A percentile compares a stretch with the other conserved stretches of the same genome.
Evolutionary conservation across 2,113 vertebrate genomes (phyloP).

Genomic region (Sisor rabdophorus): DNA sequence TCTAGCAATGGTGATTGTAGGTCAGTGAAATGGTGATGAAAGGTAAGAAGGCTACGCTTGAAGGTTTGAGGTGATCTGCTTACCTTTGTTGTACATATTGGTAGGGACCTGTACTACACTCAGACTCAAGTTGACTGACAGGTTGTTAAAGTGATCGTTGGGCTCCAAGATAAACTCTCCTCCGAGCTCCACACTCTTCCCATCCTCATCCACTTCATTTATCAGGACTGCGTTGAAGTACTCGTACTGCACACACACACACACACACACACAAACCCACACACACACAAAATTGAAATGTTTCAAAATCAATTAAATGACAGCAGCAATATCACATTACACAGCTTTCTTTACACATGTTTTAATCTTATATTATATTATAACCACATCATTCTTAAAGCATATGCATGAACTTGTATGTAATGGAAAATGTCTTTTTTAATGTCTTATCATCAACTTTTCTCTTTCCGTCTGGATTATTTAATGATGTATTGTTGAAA

Average conservation of each 20-base stretch:
- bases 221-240: constrained; percentile 97
- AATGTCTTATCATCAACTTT: background rate
- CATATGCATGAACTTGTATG: background rate
- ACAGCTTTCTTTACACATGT: background rate
- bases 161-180: constrained; percentile 93
- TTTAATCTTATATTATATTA: background rate
- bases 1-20: too few relatives aligned
- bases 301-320: background rate
- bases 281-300: constrained; percentile 32
- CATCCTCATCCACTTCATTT: constrained; percentile 89
- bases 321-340: background rate
- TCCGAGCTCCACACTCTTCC: constrained; percentile 88
- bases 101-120: constrained; percentile 97
- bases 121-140: constrained; percentile 93
- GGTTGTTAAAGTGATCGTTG: constrained; percentile 95
- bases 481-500: background rate
- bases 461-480: background rate
- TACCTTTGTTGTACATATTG: constrained; percentile 96
- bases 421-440: too few relatives aligned
- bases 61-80: background rate
- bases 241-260: constrained; percentile 79
- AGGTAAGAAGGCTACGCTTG: background rate
- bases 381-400: background rate
- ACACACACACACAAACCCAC: constrained; percentile 22
- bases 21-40: too few relatives aligned